Evolutionary conservation across 2,113 vertebrate species (phyloP), one percentile per base, ranked within the genome.

Genomic region (Hystrix brachyura): DNA sequence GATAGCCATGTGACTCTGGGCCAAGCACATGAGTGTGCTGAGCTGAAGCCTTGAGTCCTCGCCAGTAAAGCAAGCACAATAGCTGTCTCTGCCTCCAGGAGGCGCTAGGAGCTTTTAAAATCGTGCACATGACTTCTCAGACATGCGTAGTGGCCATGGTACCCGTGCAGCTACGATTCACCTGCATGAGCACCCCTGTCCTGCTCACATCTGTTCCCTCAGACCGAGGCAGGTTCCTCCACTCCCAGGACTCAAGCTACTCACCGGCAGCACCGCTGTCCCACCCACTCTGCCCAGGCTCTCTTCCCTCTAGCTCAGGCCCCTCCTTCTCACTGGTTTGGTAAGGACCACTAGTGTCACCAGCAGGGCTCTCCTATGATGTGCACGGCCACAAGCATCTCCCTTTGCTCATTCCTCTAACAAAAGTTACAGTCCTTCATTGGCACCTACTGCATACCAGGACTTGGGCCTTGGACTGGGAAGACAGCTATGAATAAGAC

Each of bases 101-200:
- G 18, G 18, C 12, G 48, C 5, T 13, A 34, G 69, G 65, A 59
- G 32, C 32, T 67, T 55, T 79, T 1, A 53, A 34, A 59, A 46
- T 9, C 13, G 7, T 5, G 7, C n/a, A 3, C 4, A 12, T 4
- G 5, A 78, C 21, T 6, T 48, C 38, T 90, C 53, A 67, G 34
- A 3, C 10, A 2, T 29, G 8, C 46, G 2, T 0, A 6, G 25
- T 9, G 11, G 79, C 23, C 2, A 48, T 13, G 3, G 4, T 18
- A 67, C 25, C 13, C 1, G 13, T 21, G 23, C 17, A 17, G 3
- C 38, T 34, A 12, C 9, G 18, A 13, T 34, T 53, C 14, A 11
- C 67, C 34, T 64, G 0, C 51, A 82, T 13, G 79, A 32, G 43
- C 19, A 53, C 57, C 19, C n/a, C 48, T 11, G 46, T 18, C 32